Percentiles rank a stretch among this genome's conserved stretches.
phyloP scores from a whole-genome alignment of 2,113 vertebrate genomes.

The Vombatus ursinus region DNA sequence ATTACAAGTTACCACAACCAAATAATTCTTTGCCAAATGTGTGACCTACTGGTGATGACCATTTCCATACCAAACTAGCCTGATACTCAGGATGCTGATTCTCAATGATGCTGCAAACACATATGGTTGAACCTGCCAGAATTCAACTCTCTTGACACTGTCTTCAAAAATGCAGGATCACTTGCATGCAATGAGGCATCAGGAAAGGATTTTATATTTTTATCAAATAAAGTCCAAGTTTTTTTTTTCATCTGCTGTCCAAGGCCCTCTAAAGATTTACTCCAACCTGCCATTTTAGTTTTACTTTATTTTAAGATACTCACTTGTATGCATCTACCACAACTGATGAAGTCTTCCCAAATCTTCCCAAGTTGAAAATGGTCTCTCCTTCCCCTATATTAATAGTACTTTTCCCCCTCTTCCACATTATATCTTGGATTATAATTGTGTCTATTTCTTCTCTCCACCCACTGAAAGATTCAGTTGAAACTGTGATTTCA shows the following conservation, averaged over 20 bases:
- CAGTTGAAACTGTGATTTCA: not conserved
- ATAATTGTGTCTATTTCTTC: not conserved
- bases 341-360: not conserved
- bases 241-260: not conserved
- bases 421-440: not conserved
- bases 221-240: not conserved
- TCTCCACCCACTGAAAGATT: not conserved
- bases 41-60: not conserved
- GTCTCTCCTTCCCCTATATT: not conserved
- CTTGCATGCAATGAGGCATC: not conserved
- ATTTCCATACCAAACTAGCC: not conserved
- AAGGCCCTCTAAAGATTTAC: not conserved
- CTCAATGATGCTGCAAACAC: not conserved
- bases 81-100: not conserved
- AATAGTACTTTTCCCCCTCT: not conserved
- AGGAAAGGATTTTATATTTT: not conserved
- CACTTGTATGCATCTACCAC: not conserved
- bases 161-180: not conserved
- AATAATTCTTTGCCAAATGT: not conserved
- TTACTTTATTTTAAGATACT: not conserved
- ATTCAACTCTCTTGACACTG: not conserved
- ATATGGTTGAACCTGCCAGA: not conserved
- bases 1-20: not conserved
- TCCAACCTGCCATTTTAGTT: not conserved
- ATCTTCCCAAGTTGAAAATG: not conserved